Conservation (phyloP, 2,797 vertebrate genomes). For the Lutjanus campechanus region DNA sequence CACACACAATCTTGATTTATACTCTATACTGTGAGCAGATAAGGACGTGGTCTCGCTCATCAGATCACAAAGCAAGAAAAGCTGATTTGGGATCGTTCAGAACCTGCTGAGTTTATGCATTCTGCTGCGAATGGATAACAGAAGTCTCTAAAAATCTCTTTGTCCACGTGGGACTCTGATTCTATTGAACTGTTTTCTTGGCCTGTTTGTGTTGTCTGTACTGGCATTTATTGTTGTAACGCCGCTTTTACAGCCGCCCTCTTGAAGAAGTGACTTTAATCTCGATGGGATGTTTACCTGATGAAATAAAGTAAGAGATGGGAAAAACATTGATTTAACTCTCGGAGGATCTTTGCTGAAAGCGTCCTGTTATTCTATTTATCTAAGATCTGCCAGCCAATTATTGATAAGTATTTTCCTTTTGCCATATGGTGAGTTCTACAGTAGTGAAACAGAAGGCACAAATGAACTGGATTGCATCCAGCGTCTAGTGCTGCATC, state of each 20-base stretch:
- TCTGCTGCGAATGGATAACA: conserved; percentile 9
- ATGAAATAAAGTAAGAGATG: not conserved
- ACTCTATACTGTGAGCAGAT: not conserved
- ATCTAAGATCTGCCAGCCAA: not conserved
- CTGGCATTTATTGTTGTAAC: not conserved
- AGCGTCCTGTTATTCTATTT: not conserved
- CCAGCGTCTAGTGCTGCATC: too few species aligned
- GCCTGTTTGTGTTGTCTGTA: conserved; percentile 2
- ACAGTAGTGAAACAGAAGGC: not conserved
- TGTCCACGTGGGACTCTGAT: not conserved
- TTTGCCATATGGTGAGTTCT: not conserved
- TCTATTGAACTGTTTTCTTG: not conserved
- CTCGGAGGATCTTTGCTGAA: not conserved
- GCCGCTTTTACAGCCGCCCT: too few species aligned
- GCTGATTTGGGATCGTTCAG: conserved; percentile 19
- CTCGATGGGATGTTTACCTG: not conserved
- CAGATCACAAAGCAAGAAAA: conserved; percentile 24
- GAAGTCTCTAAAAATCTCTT: conserved; percentile 6
- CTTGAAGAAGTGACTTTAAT: not conserved
- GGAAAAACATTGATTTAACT: not conserved
- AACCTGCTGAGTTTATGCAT: conserved; percentile 13
- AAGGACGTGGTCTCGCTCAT: conserved; percentile 21
- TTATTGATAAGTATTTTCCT: not conserved
- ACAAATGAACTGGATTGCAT: too few species aligned
- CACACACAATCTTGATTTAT: conserved; percentile 5